Conservation (phyloP, 92 coral and sea anemone genomes). For the Actinostola sp. region DNA sequence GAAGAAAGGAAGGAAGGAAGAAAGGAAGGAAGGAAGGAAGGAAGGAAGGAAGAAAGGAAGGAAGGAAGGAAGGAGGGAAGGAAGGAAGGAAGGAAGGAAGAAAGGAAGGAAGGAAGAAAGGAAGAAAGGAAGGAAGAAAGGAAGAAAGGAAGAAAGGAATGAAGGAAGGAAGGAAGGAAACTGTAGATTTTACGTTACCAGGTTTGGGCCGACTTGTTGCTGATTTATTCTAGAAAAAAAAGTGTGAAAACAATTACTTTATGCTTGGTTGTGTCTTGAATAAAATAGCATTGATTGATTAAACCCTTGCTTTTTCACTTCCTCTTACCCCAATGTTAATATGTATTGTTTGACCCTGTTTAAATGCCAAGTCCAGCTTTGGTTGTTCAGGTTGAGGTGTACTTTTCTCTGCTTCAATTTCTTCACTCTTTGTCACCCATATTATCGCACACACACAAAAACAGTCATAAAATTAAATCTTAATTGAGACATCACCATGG, state of each 20-base stretch:
- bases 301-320: neutral
- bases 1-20: too few relatives aligned
- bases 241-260: neutral
- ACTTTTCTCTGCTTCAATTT: slow-evolving; percentile 74
- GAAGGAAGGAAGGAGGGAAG: too few relatives aligned
- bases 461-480: neutral
- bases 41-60: too few relatives aligned
- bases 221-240: slow-evolving; percentile 36
- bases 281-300: neutral
- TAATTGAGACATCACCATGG: too few relatives aligned
- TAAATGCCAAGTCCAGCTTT: slow-evolving; percentile 93
- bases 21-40: too few relatives aligned
- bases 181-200: slow-evolving; percentile 25
- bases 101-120: neutral
- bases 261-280: neutral
- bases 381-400: slow-evolving; percentile 80
- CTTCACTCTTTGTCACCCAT: slow-evolving; percentile 84
- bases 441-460: slow-evolving; percentile 25
- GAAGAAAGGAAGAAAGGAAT: neutral
- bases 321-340: slow-evolving; percentile 78
- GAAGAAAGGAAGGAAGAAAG: neutral
- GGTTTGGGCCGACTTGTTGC: slow-evolving; percentile 63
- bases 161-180: too few relatives aligned
- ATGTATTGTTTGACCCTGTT: slow-evolving; percentile 97
- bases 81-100: too few relatives aligned